Base-by-base conservation (phyloP, 1,140 invertebrate genomes). In the Lepeophtheirus salmonis region DNA sequence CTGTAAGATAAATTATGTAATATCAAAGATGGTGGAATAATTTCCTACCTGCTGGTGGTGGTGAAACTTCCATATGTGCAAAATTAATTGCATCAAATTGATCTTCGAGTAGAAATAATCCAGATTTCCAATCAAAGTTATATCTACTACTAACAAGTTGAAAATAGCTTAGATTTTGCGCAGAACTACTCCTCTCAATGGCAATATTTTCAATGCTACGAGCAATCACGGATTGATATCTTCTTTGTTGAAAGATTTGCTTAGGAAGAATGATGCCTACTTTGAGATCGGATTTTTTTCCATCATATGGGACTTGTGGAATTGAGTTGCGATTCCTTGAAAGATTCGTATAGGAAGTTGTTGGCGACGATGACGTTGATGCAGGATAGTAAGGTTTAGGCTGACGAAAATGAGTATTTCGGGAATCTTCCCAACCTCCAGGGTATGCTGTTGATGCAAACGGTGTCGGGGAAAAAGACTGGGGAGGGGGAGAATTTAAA, bases 241-340 rank as follows among this genome's bases (percentile, higher is more conserved):
- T 16, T 3, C 52, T 17, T 14, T 54, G 52, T 3, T 20, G 52
- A 14, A 54, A 54, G 14, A 54, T 3, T 2, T 54, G 52, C 2
- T 22, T 16, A 22, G 52, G 52, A n/a, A 54, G 23, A 16, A 54
- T 22, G 22, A 54, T 54, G 16, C 52, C 52, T 2, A 54, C 52
- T 16, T 22, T 54, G 17, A 54, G 22, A 17, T 14, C 17, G 21
- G 52, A 22, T 22, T 54, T 54, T n/a, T 41, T n/a, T n/a, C n/a
- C n/a, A n/a, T n/a, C n/a, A n/a, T n/a, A n/a, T n/a, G n/a, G n/a
- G n/a, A n/a, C n/a, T n/a, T n/a, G n/a, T n/a, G n/a, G n/a, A n/a
- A n/a, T n/a, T n/a, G n/a, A n/a, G n/a, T n/a, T n/a, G n/a, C n/a
- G n/a, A n/a, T n/a, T n/a, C n/a, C n/a, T n/a, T n/a, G n/a, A n/a